Evolutionary conservation across 2,888 invertebrate genomes (phyloP), one percentile per base, ranked within the genome.

Genomic region (Chrysolina americana): DNA sequence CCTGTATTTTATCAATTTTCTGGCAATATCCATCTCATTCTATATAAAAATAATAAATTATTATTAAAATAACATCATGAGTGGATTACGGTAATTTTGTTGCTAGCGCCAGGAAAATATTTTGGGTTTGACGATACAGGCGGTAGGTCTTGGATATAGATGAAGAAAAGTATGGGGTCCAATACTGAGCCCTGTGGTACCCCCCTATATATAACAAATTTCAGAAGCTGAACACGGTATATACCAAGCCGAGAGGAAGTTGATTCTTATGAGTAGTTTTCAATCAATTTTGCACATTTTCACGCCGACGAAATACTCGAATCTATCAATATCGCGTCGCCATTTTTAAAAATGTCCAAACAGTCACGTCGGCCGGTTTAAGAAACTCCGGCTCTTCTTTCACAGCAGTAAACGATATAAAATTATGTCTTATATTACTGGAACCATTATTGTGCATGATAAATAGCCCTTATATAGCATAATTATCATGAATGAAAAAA

Each of bases 391-490:
- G 5, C 5, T 59, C 59, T 28, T 5, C 36, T 59, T 59, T 23
- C 59, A 59, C 36, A 36, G 59, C 59, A 59, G 36, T 59, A 59
- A 59, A 59, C 59, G 59, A 59, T 59, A 59, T 36, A 59, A 59
- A 59, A 59, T 59, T 59, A 59, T 59, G 59, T 59, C 23, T 36
- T 36, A 28, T 59, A 59, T 59, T 59, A 59, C 59, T 59, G 47
- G 63, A 53, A 72, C 53, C 63, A 66, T 75, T 66, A 75, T 75
- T 69, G 69, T 41, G 63, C 62, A 68, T 72, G 70, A 75, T 75
- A 75, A 75, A 75, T 75, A 75, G 72, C 75, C 72, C 75, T 72
- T 66, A 72, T 72, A 75, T 75, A 62, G 75, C 75, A 72, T 75
- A 75, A 75, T 75, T 75, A 75, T 75, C 75, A 53, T 70, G 71